A percentile compares a stretch with the other conserved stretches of the same genome.
Conservation (phyloP, 2,888 invertebrate genomes). For the Macaria notata region DNA sequence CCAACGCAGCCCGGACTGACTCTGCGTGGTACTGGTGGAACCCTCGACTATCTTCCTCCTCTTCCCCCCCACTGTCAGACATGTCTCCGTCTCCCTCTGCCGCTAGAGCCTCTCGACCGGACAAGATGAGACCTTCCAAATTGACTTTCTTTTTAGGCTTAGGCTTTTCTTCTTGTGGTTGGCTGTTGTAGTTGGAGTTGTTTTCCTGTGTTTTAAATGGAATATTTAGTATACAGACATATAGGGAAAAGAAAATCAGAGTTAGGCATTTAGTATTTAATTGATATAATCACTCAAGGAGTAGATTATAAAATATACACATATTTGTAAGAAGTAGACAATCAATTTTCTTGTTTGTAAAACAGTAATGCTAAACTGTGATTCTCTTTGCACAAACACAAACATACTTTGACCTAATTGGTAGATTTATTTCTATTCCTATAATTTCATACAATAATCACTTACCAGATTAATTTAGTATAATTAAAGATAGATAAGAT, state of each 20-base stretch:
- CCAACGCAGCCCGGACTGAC: slow-evolving; percentile 89
- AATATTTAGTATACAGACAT: slow-evolving; percentile 10
- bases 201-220: slow-evolving; percentile 43
- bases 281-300: no score
- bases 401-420: no score
- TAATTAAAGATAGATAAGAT: no score
- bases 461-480: no score
- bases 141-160: slow-evolving; percentile 66
- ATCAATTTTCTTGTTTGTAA: no score
- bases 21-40: slow-evolving; percentile 82
- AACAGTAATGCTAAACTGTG: no score
- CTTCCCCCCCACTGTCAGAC: slow-evolving; percentile 82
- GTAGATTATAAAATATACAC: no score
- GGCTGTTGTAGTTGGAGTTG: slow-evolving; percentile 33
- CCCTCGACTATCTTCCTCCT: slow-evolving; percentile 64
- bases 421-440: no score
- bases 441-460: no score
- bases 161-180: slow-evolving; percentile 31
- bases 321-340: no score
- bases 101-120: slow-evolving; percentile 91
- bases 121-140: slow-evolving; percentile 85
- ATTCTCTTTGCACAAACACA: no score
- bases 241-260: background rate
- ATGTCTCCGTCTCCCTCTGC: slow-evolving; percentile 87
- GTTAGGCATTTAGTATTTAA: no score